Percentiles rank a stretch among this genome's conserved stretches.
These are phyloP conservation scores for Apodemia duryi DNA, from an alignment of 2,888 invertebrate species.

Conservation along the genomic window DNA sequence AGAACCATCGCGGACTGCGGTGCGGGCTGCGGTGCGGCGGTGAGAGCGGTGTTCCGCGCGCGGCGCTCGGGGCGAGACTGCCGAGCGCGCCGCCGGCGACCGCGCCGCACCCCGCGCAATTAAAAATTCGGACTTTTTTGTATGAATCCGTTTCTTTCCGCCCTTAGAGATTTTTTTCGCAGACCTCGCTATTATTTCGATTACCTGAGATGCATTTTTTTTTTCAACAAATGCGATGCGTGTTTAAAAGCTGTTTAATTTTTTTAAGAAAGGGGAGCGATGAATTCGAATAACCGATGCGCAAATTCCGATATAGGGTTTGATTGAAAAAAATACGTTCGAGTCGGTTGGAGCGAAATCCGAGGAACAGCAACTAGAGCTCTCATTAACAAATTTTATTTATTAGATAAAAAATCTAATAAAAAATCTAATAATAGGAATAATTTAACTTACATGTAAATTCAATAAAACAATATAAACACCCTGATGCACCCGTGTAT, in stretches of 20 bases:
- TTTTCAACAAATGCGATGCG: constrained; percentile 50
- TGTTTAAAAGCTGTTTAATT: constrained; percentile 78
- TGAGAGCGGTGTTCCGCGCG: constrained; percentile 12
- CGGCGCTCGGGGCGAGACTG: constrained; percentile 31
- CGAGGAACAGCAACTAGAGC: not conserved
- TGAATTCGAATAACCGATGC: constrained; percentile 68
- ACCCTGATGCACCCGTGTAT: too few relatives aligned
- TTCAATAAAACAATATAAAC: not conserved
- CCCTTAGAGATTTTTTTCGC: constrained; percentile 77
- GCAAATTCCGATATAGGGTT: constrained; percentile 74
- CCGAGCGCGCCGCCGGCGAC: constrained; percentile 23
- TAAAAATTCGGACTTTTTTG: constrained; percentile 71
- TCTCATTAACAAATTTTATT: not conserved
- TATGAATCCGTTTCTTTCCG: constrained; percentile 76
- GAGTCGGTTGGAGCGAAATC: constrained; percentile 26
- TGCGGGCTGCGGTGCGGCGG: not conserved
- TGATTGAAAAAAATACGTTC: constrained; percentile 45
- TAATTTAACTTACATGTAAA: not conserved
- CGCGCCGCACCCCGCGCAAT: constrained; percentile 50
- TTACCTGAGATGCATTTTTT: constrained; percentile 75
- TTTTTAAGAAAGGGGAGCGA: constrained; percentile 71
- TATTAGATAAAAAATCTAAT: too few relatives aligned
- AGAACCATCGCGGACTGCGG: constrained; percentile 52
- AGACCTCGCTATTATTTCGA: constrained; percentile 72
- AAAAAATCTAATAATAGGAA: not conserved